Base-by-base conservation (phyloP, 2,797 vertebrate genomes). In the Melanotaenia maccullochi region DNA sequence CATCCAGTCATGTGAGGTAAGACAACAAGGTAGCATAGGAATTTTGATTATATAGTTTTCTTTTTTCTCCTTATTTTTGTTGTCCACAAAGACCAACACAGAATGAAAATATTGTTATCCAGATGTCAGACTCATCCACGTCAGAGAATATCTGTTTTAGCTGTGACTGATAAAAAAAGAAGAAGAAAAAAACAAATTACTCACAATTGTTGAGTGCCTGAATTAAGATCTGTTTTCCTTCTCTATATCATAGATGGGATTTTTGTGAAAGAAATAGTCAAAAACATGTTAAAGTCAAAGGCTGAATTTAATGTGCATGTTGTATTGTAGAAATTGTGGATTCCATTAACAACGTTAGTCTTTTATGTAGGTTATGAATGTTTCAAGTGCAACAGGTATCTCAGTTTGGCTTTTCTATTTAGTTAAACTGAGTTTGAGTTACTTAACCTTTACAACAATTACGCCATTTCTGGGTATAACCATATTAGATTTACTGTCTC, bases 1-100 rank as follows among this genome's bases (percentile, higher is more conserved):
- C 89, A 97, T 99, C 87, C 96, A 94, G 82, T 97, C 97, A 0
- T 99, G 98, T 35, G 98, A 99, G 97, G 98, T 99, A 94, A 95
- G 96, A 81, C 24, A 57, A 16, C n/a, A 66, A 76, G 57, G 42
- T 57, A 69, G 64, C 65, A 22, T 35, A 72, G 24, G 44, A 20
- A 36, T 11, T 56, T 35, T 72, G 20, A 56, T 64, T 11, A 47
- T 47, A 56, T 5, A 12, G 65, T 59, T 68, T 38, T 5, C 52
- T 65, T 68, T 69, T n/a, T 16, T 9, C 42, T 36, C 13, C 52
- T 40, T 55, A 5, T 36, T 30, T 55, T 51, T 36, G 60, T 36
- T 63, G 16, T 5, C 32, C 14, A 56, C 33, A 28, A 40, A 76
- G 24, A 38, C 51, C 38, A 70, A 52, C 22, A 44, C 20, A 38